Base-by-base conservation (phyloP, 37 sponge, comb jelly and placozoan species). In the Beroe forskalii region DNA sequence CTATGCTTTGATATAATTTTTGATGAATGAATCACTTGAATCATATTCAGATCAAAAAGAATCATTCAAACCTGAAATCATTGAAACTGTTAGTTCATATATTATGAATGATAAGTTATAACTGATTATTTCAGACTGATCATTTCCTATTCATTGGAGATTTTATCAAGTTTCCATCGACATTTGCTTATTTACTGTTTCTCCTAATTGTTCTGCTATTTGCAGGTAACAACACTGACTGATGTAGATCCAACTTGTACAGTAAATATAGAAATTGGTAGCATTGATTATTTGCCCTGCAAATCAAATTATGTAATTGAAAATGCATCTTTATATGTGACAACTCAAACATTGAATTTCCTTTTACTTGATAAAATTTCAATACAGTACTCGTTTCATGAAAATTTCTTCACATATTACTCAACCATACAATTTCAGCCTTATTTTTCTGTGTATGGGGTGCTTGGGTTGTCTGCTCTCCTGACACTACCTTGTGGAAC, bases 401-500 rank as follows among this genome's bases (percentile, higher is more conserved):
- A n/a, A n/a, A n/a, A n/a, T n/a, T n/a, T n/a, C n/a, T n/a, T 17
- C 17, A 55, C 17, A 9, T 9, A 55, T 55, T 55, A 55, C 17
- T 17, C 60, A 55, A 55, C 17, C 17, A 20, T 20, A 55, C 17
- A 17, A 20, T 9, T 20, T 55, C n/a, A n/a, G n/a, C n/a, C n/a
- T n/a, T n/a, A n/a, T n/a, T n/a, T n/a, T n/a, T n/a, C 75, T 22
- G 39, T 3, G 8, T 32, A 3, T 72, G 75, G 75, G 75, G 39
- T 6, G 75, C 30, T 12, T 72, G 75, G 75, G 75, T 72, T 4
- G 39, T 72, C 75, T 72, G 75, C 30, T 72, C 75, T 38, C 75
- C 75, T 32, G 75, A 72, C 40, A 72, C 75, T 8, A 39, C 75
- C 8, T 17, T 72, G 75, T 72, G 75, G 75, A 72, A 72, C 75